Conservation (phyloP, 2,113 vertebrate species). For the Hystrix brachyura region DNA sequence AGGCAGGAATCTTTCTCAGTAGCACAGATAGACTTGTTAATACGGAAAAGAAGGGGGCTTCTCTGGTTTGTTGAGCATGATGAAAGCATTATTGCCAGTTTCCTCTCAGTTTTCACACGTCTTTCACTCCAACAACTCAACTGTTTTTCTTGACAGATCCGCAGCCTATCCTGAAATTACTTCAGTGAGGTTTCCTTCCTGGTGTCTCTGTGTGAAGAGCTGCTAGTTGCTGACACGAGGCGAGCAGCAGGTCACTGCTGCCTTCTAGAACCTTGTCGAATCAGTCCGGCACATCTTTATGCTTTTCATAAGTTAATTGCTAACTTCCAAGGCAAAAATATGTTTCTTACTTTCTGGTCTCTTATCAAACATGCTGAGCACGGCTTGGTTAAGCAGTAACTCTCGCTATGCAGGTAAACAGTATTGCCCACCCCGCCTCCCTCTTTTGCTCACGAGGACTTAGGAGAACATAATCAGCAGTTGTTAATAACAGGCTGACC, state of each 20-base stretch:
- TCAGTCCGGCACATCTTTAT: slow-evolving; percentile 70
- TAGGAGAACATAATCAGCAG: slow-evolving; percentile 75
- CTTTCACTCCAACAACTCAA: not conserved
- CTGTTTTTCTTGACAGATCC: not conserved
- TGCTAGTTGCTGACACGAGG: not conserved
- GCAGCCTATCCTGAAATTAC: not conserved
- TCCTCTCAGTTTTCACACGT: not conserved
- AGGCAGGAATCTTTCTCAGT: not conserved
- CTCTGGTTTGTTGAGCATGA: not conserved
- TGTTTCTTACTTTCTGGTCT: slow-evolving; percentile 81
- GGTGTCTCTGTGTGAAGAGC: not conserved
- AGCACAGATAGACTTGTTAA: not conserved
- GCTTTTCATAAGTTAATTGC: slow-evolving; percentile 86
- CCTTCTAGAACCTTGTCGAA: slow-evolving; percentile 59
- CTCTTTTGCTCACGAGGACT: slow-evolving; percentile 72
- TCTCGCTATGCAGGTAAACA: slow-evolving; percentile 80
- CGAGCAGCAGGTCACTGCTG: slow-evolving; percentile 6
- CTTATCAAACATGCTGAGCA: slow-evolving; percentile 85
- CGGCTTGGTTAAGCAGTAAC: slow-evolving; percentile 82
- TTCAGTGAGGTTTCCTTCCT: not conserved
- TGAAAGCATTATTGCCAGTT: not conserved
- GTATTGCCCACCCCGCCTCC: slow-evolving; percentile 12
- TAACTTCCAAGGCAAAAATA: slow-evolving; percentile 82
- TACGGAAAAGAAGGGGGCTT: not conserved
- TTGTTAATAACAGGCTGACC: slow-evolving; percentile 78